Base-by-base conservation (phyloP, 2,888 invertebrate genomes). In the Rhogogaster chlorosoma region DNA sequence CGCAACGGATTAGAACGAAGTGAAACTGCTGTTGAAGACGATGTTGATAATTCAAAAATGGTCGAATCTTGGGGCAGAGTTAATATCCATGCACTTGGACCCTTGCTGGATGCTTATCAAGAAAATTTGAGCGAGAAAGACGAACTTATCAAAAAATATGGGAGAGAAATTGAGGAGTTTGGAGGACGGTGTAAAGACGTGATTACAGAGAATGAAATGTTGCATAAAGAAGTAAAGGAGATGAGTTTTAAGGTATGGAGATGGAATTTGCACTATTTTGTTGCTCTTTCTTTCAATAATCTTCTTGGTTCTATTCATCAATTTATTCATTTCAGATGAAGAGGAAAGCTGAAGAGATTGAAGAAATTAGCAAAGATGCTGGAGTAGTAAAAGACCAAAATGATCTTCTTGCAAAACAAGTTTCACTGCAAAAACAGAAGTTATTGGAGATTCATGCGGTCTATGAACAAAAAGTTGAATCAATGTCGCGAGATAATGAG, bases 71-170 rank as follows among this genome's bases (percentile, higher is more conserved):
- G 96, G 96, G 92, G 94, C 90, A 88, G 93, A 92, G 91, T 95
- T 1, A 95, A 96, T 89, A 94, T 95, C 0, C 96, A 96, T 89
- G 96, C 96, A 0, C 92, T 96, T 87, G 96, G 95, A 0, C 97
- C 97, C 0, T 94, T 98, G 5, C 94, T 97, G 87, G 96, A 97
- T 90, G 97, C 97, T 0, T 98, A 97, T 89, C 96, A 97, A 92
- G 97, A 97, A 90, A 96, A 96, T 86, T 92, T 97, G 0, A 94
- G 94, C 88, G 97, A 98, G 89, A 97, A 97, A 91, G 96, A 97
- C 85, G 95, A 95, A 64, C 94, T 97, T 0, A 96, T 98, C 77
- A 91, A 94, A 26, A 96, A 96, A 88, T 97, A 97, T 87, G 96
- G 96, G 88, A 94, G 94, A 61, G 96, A 97, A 91, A 95, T 97